Evolutionary conservation across 1,140 invertebrate genomes (phyloP).

Genomic region (Oryzaephilus surinamensis): DNA sequence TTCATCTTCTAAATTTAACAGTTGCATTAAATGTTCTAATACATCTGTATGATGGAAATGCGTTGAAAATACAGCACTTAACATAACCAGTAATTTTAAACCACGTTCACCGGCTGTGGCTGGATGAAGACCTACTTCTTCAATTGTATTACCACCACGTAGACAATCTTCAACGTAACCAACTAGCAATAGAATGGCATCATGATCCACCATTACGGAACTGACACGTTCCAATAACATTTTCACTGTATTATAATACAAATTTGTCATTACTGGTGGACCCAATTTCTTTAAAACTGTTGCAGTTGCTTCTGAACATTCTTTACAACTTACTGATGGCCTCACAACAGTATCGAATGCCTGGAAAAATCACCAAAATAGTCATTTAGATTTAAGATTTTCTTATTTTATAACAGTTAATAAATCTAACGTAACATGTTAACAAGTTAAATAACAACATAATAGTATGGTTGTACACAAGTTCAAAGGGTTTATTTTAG

Average conservation of each 20-base stretch:
- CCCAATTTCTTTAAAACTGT: constrained; percentile 87
- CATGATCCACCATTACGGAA: constrained; percentile 89
- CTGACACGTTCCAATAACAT: constrained; percentile 87
- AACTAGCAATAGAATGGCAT: constrained; percentile 65
- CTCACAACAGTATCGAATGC: constrained; percentile 79
- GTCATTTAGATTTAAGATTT: too few species aligned
- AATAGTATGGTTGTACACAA: too few species aligned
- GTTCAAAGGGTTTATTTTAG: too few species aligned
- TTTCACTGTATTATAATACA: constrained; percentile 89
- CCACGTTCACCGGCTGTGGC: constrained; percentile 74
- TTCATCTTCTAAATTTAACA: constrained; percentile 73
- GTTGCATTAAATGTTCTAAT: constrained; percentile 63
- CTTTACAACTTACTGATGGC: constrained; percentile 80
- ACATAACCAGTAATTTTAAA: constrained; percentile 66
- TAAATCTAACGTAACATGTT: too few species aligned
- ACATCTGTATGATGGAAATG: constrained; percentile 85
- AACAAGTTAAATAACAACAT: too few species aligned
- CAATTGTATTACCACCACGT: constrained; percentile 52
- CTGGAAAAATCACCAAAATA: too few species aligned
- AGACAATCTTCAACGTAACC: constrained; percentile 61
- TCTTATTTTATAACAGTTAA: too few species aligned
- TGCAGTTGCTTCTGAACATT: constrained; percentile 74
- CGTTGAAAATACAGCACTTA: constrained; percentile 85
- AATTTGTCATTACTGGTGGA: constrained; percentile 85
- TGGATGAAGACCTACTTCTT: constrained; percentile 66